Evolutionary conservation across 1,140 invertebrate genomes (phyloP).

Genomic region (Triops cancriformis): DNA sequence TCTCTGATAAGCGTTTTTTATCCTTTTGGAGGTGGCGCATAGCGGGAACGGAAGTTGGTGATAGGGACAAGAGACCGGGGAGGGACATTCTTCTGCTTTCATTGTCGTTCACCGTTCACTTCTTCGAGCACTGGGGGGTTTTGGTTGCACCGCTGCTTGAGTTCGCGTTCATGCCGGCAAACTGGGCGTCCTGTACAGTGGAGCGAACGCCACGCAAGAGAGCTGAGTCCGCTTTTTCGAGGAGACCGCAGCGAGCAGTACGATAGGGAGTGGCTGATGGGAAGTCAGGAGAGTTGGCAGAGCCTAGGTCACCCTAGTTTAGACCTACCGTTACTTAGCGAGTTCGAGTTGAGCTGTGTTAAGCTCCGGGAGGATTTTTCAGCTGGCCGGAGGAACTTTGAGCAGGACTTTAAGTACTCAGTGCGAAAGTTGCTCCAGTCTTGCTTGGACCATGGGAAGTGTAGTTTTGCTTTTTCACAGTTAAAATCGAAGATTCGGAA

Average conservation of each 20-base stretch:
- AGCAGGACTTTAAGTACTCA: not conserved
- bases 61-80: not conserved
- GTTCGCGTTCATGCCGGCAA: not conserved
- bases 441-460: not conserved
- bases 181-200: not conserved
- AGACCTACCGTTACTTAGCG: not conserved
- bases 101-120: not conserved
- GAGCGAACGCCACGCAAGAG: not conserved
- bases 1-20: not conserved
- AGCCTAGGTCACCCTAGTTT: not conserved
- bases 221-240: not conserved
- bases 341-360: slow-evolving; percentile 13
- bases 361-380: not conserved
- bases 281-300: not conserved
- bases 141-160: not conserved
- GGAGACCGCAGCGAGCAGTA: not conserved
- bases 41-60: not conserved
- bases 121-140: not conserved
- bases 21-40: not conserved
- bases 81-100: not conserved
- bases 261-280: not conserved
- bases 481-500: too few relatives aligned
- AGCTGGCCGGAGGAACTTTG: not conserved
- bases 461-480: not conserved
- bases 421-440: not conserved